Conservation (phyloP, 2,888 invertebrate genomes). For the Drosophila setosimentum region DNA sequence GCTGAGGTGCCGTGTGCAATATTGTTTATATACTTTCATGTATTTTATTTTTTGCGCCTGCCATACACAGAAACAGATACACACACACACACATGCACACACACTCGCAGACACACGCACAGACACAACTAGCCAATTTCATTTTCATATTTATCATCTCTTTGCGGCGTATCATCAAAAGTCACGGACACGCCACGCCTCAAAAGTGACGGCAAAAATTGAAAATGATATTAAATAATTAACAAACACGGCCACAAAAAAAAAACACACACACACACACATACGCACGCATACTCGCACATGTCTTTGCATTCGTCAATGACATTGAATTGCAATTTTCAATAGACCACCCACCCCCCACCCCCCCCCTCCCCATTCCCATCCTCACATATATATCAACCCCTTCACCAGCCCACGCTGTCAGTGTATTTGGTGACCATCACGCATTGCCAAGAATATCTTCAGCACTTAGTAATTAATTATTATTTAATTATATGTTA, state of each 20-base stretch:
- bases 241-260: slow-evolving; percentile 63
- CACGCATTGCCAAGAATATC: slow-evolving; percentile 59
- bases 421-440: slow-evolving; percentile 43
- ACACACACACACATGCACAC: slow-evolving; percentile 11
- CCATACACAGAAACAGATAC: slow-evolving; percentile 27
- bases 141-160: slow-evolving; percentile 79
- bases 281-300: slow-evolving; percentile 1
- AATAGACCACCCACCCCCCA: slow-evolving; percentile 9
- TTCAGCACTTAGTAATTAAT: slow-evolving; percentile 60
- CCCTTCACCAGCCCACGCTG: neutral
- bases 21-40: slow-evolving; percentile 83
- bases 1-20: slow-evolving; percentile 84
- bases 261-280: slow-evolving; percentile 11
- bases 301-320: slow-evolving; percentile 66
- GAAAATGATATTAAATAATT: slow-evolving; percentile 80
- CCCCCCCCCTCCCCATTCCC: neutral
- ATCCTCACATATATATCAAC: neutral
- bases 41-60: slow-evolving; percentile 56
- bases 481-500: slow-evolving; percentile 65
- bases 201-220: slow-evolving; percentile 64
- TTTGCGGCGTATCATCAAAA: slow-evolving; percentile 75
- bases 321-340: slow-evolving; percentile 80
- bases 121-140: slow-evolving; percentile 55
- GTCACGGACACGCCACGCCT: slow-evolving; percentile 73
- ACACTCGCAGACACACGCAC: slow-evolving; percentile 17